phyloP scores from a whole-genome alignment of 1,140 invertebrate species.

The Aricia agestis region DNA sequence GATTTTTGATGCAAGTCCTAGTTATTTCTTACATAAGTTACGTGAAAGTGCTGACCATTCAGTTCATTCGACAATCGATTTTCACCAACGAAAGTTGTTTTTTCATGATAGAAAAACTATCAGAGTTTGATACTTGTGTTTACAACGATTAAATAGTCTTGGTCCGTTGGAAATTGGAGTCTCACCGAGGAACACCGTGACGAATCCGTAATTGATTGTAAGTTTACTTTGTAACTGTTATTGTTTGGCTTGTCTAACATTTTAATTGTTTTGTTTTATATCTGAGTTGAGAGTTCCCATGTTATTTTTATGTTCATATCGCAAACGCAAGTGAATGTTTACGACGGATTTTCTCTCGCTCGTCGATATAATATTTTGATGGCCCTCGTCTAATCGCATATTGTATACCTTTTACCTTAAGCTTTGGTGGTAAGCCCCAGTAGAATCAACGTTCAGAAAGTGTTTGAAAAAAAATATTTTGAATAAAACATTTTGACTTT shows the following conservation, averaged over 20 bases:
- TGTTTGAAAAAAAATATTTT: too few species aligned
- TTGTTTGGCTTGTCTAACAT: conserved; percentile 12
- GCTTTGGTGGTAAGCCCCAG: too few species aligned
- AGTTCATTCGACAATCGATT: background rate
- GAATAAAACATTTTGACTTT: too few species aligned
- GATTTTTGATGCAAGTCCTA: background rate
- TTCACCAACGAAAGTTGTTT: background rate
- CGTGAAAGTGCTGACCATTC: background rate
- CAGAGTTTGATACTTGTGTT: background rate
- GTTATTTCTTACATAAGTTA: background rate
- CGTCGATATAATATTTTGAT: background rate
- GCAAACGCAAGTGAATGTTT: background rate
- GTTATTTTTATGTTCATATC: conserved; percentile 9
- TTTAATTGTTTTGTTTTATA: conserved; percentile 28
- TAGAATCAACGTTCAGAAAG: too few species aligned
- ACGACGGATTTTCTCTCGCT: background rate
- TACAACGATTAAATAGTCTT: background rate
- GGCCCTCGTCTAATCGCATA: background rate
- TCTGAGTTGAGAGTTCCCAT: conserved; percentile 17
- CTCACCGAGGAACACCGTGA: background rate
- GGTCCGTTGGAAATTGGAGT: background rate
- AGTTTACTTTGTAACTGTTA: conserved; percentile 14
- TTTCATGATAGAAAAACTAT: background rate
- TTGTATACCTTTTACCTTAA: too few species aligned
- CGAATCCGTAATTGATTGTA: conserved; percentile 11